Percentiles rank a stretch among this genome's conserved stretches.
Conservation (phyloP, 2,797 vertebrate species). For the Lithobates pipiens region DNA sequence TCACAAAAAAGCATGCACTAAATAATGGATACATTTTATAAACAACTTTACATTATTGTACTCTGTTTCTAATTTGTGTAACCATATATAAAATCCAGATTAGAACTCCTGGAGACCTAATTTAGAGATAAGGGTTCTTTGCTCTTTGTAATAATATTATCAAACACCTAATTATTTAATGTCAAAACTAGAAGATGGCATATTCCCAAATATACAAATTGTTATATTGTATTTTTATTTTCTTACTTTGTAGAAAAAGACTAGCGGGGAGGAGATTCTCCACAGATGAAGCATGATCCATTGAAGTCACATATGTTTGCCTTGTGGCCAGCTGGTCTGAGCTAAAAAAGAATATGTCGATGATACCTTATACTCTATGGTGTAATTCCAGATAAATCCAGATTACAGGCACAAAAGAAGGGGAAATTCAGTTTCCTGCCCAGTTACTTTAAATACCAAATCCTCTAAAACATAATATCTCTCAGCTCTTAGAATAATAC, state of each 20-base stretch:
- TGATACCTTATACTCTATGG: background rate
- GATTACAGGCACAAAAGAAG: background rate
- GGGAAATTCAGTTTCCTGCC: background rate
- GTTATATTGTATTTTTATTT: background rate
- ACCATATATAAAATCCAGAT: too few species aligned
- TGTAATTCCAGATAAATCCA: background rate
- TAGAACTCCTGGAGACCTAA: too few species aligned
- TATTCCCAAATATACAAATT: background rate
- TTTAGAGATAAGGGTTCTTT: too few species aligned
- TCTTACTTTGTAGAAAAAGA: background rate
- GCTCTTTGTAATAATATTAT: too few species aligned
- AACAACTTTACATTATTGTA: too few species aligned
- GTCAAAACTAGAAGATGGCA: background rate
- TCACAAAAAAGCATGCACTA: too few species aligned
- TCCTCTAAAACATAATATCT: background rate
- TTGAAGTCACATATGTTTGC: background rate
- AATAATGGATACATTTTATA: too few species aligned
- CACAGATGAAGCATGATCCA: background rate
- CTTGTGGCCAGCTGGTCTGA: background rate
- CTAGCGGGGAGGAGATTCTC: background rate
- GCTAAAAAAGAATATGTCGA: slow-evolving; percentile 11
- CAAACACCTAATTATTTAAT: too few species aligned
- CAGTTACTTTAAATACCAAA: background rate
- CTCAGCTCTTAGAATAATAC: background rate
- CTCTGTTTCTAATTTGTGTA: too few species aligned